Base-by-base conservation (phyloP, 2,797 vertebrate species). In the Hippopotamyrus pictus region DNA sequence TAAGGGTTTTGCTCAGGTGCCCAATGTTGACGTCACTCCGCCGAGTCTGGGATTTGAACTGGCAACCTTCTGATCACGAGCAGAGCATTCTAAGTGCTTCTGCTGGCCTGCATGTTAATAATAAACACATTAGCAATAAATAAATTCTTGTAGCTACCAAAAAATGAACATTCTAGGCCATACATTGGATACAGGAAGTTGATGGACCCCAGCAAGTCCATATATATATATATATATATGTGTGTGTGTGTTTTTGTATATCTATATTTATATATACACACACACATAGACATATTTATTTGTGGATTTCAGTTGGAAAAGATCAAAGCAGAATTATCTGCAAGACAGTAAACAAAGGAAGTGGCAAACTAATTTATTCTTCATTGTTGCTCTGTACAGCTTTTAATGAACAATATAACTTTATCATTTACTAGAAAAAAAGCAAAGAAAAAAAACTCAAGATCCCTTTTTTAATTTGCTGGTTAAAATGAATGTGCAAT, bases 291-390 rank as follows among this genome's bases (percentile, higher is more conserved):
- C 9, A 12, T 11, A 12, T 65, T 62, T 65, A 62, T 1, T 65
- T 33, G 65, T 37, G 65, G 65, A 37, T 73, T 73, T 73, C 44
- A 50, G 12, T 19, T 25, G 46, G 25, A 69, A 50, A 48, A 14
- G 9, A 51, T 84, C 82, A 84, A 84, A 22, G 87, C 53, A 65
- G 46, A 69, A 50, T 92, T 95, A 96, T 93, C 94, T 96, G 95
- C 93, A 96, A 95, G 93, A 96, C 95, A 95, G 93, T 92, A 90
- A 94, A 95, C 94, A 90, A 93, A 95, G 93, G 92, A 97, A 97
- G 97, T 95, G 96, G 94, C 95, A 96, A 97, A 96, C 95, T 96
- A 95, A 95, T 96, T 97, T 97, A 97, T 97, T 96, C 94, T 93
- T 92, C 90, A 93, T 91, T 93, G 95, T 94, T 95, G 94, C 95